Conservation (phyloP, 2,888 invertebrate species). For the Eupithecia dodoneata region DNA sequence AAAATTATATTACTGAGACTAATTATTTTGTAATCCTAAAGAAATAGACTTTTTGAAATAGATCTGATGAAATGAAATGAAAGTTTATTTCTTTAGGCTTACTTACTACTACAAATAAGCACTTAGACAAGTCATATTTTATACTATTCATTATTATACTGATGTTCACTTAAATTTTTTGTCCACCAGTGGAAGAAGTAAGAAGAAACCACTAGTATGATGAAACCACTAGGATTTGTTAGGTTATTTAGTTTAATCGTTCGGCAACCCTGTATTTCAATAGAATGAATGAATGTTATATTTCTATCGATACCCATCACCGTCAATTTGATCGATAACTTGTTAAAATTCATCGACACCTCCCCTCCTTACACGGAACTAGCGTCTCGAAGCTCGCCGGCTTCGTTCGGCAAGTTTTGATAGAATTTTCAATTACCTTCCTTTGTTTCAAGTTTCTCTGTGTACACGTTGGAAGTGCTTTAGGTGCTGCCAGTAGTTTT, state of each 20-base stretch:
- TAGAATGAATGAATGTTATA: neutral
- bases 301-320: neutral
- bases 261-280: neutral
- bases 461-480: conserved; percentile 23
- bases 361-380: conserved; percentile 46
- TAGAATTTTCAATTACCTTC: conserved; percentile 80
- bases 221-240: no score
- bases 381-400: conserved; percentile 54
- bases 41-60: no score
- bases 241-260: neutral
- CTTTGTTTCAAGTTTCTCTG: conserved; percentile 54
- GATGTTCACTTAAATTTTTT: no score
- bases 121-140: no score
- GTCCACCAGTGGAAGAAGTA: no score
- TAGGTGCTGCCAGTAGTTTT: conserved; percentile 25
- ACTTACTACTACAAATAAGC: no score
- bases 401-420: conserved; percentile 79
- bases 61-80: no score
- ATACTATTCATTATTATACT: no score
- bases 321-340: conserved; percentile 23
- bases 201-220: no score
- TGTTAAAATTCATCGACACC: conserved; percentile 22
- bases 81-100: no score
- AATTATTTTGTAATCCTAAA: no score
- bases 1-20: no score